Evolutionary conservation across 2,797 vertebrate species (phyloP), one percentile per base, ranked within the genome.

Genomic region (Melanotaenia nigrans): DNA sequence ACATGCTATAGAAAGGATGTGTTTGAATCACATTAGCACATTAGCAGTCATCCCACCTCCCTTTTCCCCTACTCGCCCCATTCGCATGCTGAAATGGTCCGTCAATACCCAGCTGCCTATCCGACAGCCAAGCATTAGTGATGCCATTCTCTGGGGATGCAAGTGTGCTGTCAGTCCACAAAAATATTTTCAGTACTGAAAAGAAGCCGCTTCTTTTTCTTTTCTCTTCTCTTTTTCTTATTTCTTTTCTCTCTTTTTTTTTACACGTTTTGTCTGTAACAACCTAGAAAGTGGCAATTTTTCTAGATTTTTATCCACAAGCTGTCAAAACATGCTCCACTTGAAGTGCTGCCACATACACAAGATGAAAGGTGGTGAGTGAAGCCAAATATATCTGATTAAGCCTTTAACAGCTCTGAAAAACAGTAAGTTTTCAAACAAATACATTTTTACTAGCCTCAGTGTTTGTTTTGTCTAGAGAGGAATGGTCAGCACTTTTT

Each of bases 21-120:
- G 88, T 85, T 76, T 82, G 77, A 78, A 83, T 84, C 73, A 30
- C 84, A 88, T 89, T 86, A 88, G 22, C 60, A 69, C 65, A 51
- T 32, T 67, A 45, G 33, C 61, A 71, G 24, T 61, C 56, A 30
- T 33, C 68, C 69, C 63, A 22, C 65, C 42, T 32, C 42, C 54
- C 32, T 61, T 36, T 56, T 60, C 67, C 35, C 9, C 49, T 55
- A 51, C 62, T 69, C 66, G 69, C 69, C 62, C 71, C 61, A 66
- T 75, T 87, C 65, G 63, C 73, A 77, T 68, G 51, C 71, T 42
- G 47, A 75, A 83, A 83, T 75, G 62, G 72, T 49, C 69, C 65
- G 74, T 84, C 84, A 73, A 61, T 79, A 80, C 73, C 57, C 65
- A 51, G 80, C 87, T 83, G 85, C 83, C 77, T 71, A 51, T 65